Evolutionary conservation across 2,888 invertebrate genomes (phyloP).

Genomic region (Protonemura montana): DNA sequence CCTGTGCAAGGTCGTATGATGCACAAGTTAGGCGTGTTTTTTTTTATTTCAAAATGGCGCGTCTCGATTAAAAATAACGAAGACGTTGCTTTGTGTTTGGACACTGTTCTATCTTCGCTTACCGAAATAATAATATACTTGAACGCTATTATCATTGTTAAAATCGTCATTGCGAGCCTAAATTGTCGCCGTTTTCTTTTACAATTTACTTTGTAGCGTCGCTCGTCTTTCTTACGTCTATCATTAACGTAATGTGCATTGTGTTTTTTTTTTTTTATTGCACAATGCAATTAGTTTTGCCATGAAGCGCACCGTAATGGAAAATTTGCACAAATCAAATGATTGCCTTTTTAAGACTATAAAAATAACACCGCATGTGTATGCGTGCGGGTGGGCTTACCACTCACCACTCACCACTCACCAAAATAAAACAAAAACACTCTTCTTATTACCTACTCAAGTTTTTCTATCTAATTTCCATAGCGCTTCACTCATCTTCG

Average conservation of each 20-base stretch:
- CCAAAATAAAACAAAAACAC: neutral
- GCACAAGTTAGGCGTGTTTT: neutral
- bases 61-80: neutral
- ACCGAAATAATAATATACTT: neutral
- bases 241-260: neutral
- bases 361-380: too few species aligned
- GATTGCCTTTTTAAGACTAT: neutral
- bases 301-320: neutral
- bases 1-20: neutral
- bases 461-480: neutral
- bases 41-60: neutral
- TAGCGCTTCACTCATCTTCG: neutral
- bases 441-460: neutral
- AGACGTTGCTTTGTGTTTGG: neutral
- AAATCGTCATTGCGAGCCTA: neutral
- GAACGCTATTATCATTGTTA: neutral
- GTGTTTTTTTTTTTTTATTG: neutral
- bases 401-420: neutral
- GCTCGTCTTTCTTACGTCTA: neutral
- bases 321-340: neutral
- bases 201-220: neutral
- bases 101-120: neutral
- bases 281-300: neutral
- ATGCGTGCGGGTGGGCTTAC: neutral
- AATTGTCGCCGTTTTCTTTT: neutral